Conservation (phyloP, 2,888 invertebrate species). For the Chrysina gloriosa region DNA sequence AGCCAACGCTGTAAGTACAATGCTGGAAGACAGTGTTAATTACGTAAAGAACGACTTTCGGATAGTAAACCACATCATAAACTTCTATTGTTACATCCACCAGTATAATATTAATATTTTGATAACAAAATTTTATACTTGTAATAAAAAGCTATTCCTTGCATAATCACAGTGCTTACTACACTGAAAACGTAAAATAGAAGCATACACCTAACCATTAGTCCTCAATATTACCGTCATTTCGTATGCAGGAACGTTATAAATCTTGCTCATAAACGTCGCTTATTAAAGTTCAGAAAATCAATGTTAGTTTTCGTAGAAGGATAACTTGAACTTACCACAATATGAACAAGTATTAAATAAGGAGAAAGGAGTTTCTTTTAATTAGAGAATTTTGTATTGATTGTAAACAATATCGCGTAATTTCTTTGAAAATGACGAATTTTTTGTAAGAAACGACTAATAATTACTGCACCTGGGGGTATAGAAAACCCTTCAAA, state of each 20-base stretch:
- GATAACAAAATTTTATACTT: conserved; percentile 7
- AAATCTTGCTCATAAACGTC: conserved; percentile 5
- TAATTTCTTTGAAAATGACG: too few relatives aligned
- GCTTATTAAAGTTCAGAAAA: too few relatives aligned
- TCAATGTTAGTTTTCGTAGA: too few relatives aligned
- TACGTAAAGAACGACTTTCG: neutral
- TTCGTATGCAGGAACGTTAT: neutral
- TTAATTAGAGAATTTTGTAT: too few relatives aligned
- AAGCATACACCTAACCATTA: neutral
- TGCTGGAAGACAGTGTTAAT: neutral
- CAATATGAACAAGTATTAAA: too few relatives aligned
- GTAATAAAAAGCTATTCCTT: conserved; percentile 1
- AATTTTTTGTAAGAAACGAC: too few relatives aligned
- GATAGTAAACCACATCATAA: conserved; percentile 8
- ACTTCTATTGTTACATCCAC: neutral
- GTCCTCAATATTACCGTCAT: conserved; percentile 1
- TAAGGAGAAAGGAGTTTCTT: too few relatives aligned
- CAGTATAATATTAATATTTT: neutral
- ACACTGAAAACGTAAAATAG: neutral
- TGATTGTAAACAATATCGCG: too few relatives aligned
- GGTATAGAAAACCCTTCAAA: too few relatives aligned
- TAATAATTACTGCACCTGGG: too few relatives aligned
- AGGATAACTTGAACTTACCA: too few relatives aligned
- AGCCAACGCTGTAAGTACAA: too few relatives aligned
- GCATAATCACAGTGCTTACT: neutral